Evolutionary conservation across 2,888 invertebrate genomes (phyloP).

Genomic region (Nephrotoma appendiculata): DNA sequence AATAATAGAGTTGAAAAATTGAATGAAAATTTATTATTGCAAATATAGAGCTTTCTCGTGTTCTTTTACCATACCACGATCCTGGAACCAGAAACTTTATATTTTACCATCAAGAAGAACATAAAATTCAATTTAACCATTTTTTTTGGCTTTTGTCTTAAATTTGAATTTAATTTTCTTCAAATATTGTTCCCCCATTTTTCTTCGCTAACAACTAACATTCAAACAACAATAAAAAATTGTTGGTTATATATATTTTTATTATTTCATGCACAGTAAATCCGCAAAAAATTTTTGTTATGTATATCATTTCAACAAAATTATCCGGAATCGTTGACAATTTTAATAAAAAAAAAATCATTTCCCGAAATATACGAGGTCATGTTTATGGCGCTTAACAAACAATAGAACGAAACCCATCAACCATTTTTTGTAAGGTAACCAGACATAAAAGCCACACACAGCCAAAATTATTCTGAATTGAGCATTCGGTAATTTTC

Average conservation of each 20-base stretch:
- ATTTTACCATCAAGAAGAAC: not conserved
- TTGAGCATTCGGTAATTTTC: too few species aligned
- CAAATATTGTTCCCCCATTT: not conserved
- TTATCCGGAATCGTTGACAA: not conserved
- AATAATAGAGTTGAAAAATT: not conserved
- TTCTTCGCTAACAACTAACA: not conserved
- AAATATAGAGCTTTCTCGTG: not conserved
- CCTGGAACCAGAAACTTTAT: not conserved
- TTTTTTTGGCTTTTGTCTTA: not conserved
- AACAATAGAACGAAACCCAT: too few species aligned
- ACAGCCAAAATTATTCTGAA: too few species aligned
- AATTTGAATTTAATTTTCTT: not conserved
- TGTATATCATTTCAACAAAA: not conserved
- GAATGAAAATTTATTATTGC: not conserved
- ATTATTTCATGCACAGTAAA: not conserved
- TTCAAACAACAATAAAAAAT: not conserved
- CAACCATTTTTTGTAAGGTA: too few species aligned
- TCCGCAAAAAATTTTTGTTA: not conserved
- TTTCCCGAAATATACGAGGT: too few species aligned
- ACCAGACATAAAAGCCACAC: too few species aligned
- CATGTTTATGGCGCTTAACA: too few species aligned
- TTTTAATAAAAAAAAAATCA: not conserved
- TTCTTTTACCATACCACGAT: not conserved
- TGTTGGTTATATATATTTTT: not conserved
- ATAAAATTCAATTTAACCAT: not conserved